Base-by-base conservation (phyloP, 2,113 vertebrate species). In the Phalacrocorax brasilianus region DNA sequence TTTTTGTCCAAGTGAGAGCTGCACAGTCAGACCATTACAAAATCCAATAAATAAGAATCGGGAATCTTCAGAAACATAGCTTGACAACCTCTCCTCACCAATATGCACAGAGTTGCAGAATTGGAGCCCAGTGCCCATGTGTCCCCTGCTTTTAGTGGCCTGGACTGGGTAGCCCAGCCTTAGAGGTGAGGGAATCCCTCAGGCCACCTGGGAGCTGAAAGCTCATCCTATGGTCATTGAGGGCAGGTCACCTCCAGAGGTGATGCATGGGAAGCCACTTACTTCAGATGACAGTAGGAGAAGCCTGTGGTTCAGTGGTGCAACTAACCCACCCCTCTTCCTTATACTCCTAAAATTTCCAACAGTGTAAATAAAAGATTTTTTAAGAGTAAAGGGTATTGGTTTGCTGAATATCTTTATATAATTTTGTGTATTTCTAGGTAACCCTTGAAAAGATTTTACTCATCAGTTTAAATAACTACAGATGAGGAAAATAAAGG, bases 191-290 rank as follows among this genome's bases (percentile, higher is more conserved):
- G 17, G 32, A 56, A 14, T 49, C 42, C 8, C 23, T 83, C 13
- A 8, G 0, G 0, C 5, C 0, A 0, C 23, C 17, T 68, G 53
- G n/a, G 17, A 84, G 26, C 16, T 84, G n/a, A n/a, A 80, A 44
- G 20, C 11, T 78, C 27, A 26, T 44, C 28, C 26, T 61, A 0
- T 20, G 33, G 12, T 52, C 35, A 35, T 35, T 0, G 3, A 45
- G 74, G 45, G 42, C 35, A 74, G 61, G 45, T 33, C 62, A 15
- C 14, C 33, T 66, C 33, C 33, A 24, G 47, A 81, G 14, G 16
- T 50, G 56, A 6, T 35, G 27, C 10, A 33, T 33, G 16, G 12
- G 35, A 58, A 77, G 27, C 49, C 49, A 7, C 27, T 77, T 40
- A 38, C 2, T 33, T 40, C 50, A 62, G 53, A 28, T 77, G 45